Conservation (phyloP, 2,888 invertebrate species). For the Zaprionus lineosus region DNA sequence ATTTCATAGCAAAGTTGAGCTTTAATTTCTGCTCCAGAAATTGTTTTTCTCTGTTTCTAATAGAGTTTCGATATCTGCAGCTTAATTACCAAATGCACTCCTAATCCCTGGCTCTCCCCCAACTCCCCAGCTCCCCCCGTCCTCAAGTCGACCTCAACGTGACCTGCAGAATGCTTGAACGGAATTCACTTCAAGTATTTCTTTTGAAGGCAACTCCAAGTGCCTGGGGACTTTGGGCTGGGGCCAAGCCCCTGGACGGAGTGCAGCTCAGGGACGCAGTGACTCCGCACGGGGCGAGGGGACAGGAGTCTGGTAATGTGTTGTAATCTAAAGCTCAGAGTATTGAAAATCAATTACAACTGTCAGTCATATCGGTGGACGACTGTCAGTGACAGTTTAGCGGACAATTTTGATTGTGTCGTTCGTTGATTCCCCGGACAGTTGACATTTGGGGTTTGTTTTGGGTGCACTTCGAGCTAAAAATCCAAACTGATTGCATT, state of each 20-base stretch:
- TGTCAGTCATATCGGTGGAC: constrained; percentile 65
- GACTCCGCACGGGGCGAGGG: too few relatives aligned
- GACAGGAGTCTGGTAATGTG: constrained; percentile 64
- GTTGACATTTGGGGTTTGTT: constrained; percentile 49
- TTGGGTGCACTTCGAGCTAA: constrained; percentile 25
- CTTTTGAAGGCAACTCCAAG: constrained; percentile 10
- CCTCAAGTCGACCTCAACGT: neutral
- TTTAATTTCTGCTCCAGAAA: too few relatives aligned
- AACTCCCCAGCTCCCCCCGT: too few relatives aligned
- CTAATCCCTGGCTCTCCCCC: too few relatives aligned
- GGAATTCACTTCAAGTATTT: constrained; percentile 9
- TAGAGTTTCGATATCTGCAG: too few relatives aligned
- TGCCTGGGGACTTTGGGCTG: constrained; percentile 32
- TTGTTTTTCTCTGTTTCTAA: too few relatives aligned
- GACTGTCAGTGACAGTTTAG: constrained; percentile 65
- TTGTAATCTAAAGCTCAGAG: constrained; percentile 67
- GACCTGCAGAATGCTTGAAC: neutral
- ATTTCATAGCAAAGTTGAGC: too few relatives aligned
- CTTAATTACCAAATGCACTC: too few relatives aligned
- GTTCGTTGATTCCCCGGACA: constrained; percentile 47
- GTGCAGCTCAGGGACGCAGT: constrained; percentile 30
- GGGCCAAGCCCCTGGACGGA: constrained; percentile 28
- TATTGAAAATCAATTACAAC: constrained; percentile 68
- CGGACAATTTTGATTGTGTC: constrained; percentile 48
- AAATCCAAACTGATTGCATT: constrained; percentile 33